Evolutionary conservation across 53 echinoderm and acorn worm genomes (phyloP), one percentile per base, ranked within the genome.

Genomic region (Echinarachnius parma): DNA sequence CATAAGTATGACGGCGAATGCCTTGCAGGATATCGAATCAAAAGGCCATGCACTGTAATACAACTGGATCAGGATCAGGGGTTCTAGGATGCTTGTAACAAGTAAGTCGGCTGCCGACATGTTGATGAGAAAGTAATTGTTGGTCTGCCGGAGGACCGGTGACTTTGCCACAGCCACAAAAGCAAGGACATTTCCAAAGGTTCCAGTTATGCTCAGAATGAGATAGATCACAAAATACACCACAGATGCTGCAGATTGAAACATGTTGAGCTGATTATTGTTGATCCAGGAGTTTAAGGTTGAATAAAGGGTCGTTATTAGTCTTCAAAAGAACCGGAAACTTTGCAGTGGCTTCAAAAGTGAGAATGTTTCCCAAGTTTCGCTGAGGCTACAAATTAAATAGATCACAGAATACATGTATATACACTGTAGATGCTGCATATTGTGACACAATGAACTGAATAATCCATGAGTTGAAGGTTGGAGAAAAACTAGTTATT

Each of bases 91-190:
- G 21, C 53, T 35, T 14, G 77, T 84, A 4, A 92, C 83, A 13
- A 82, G 48, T 2, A 88, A 62, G 60, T 92, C 87, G 0, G 75
- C 88, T 16, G 81, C 27, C 10, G 83, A 77, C 67, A 92, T 65
- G 59, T 84, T 92, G 33, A 88, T 70, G 22, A 86, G 28, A 48
- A 91, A 82, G 2, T 76, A 77, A 39, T 91, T 85, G 25, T 80
- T 77, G 60, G 71, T 39, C 53, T 71, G 77, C 33, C 77, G 83
- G 5, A 91, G 54, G 14, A 69, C 78, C 26, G 86, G 80, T 5
- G 86, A 82, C 64, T 78, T 86, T 4, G 66, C 55, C 8, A 91
- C 71, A 9, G 86, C 86, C 4, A 77, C 31, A 9, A 91, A 80
- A 4, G 86, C 83, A 25, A 82, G 57, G 3, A 77, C 56, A 24